phyloP scores from a whole-genome alignment of 2,113 vertebrate genomes.

The Aix galericulata region DNA sequence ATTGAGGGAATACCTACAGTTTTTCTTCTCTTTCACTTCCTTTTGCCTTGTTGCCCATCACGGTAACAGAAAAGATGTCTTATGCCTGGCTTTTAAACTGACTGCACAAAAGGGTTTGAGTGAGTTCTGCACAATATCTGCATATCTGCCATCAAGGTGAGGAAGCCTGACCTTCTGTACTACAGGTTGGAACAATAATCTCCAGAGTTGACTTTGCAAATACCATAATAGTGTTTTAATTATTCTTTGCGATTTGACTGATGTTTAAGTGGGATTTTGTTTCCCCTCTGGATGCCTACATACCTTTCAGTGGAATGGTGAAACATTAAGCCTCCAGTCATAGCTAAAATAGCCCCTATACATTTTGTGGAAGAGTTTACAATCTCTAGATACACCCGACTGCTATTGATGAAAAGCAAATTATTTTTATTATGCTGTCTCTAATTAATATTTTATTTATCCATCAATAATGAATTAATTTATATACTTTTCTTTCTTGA shows the following conservation, averaged over 20 bases:
- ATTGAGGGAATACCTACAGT: not conserved
- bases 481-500: not conserved
- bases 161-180: not conserved
- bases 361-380: not conserved
- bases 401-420: not conserved
- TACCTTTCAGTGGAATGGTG: not conserved
- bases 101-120: no score
- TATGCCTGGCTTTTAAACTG: not conserved
- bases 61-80: not conserved
- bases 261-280: not conserved
- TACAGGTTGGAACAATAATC: not conserved
- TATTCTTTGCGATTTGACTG: not conserved
- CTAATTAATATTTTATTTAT: slow-evolving; percentile 7
- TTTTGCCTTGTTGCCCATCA: not conserved
- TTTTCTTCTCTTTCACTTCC: not conserved
- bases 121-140: not conserved
- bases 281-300: not conserved
- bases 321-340: not conserved
- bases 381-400: not conserved
- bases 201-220: not conserved
- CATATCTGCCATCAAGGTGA: not conserved
- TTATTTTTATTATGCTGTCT: not conserved
- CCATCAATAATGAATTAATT: not conserved
- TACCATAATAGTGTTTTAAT: not conserved
- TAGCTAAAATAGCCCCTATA: not conserved